Evolutionary conservation across 2,888 invertebrate species (phyloP), one percentile per base, ranked within the genome.

Genomic region (Drosophila histrio): DNA sequence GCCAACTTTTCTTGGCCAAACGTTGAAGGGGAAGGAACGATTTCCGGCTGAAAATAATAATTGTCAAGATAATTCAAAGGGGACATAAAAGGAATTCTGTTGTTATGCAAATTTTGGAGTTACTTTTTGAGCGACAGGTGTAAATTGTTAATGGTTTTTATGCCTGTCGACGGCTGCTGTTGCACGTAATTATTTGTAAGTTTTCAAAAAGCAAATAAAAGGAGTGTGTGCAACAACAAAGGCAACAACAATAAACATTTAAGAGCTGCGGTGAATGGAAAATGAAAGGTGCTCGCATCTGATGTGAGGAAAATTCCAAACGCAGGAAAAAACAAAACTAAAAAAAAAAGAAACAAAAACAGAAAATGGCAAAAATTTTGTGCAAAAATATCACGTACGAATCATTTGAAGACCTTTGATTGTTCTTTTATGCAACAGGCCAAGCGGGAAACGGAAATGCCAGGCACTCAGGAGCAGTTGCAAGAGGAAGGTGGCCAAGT

Each of bases 371-470:
- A 69, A 61, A 65, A 56, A 68, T 68, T 11, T 72, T 77, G 59
- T 38, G 73, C 50, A 71, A 80, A 82, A 86, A 78, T 73, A 77
- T 86, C 82, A 82, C 82, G 82, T 82, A 83, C 81, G 63, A 69
- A 69, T 73, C 87, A 76, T 77, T 83, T 77, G 72, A 64, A 77
- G 79, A 68, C 72, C 70, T 75, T 72, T 61, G 75, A 80, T 83
- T 80, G 80, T 82, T 82, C 82, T 86, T 83, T 80, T 75, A 86
- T 80, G 82, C 82, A 86, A 83, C 80, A 79, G 82, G 74, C 71
- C 77, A 62, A 60, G 61, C 77, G 75, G 85, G 77, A 81, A 81
- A 77, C 82, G 81, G 81, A 81, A 85, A 72, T 63, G 72, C 74
- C 75, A 59, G 70, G 30, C 41, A 34, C 36, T 38, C 38, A 61